Percentiles rank a stretch among this genome's conserved stretches.
These are phyloP conservation scores for Austrolebias charrua DNA, from an alignment of 2,797 vertebrate genomes.

Conservation along the genomic window DNA sequence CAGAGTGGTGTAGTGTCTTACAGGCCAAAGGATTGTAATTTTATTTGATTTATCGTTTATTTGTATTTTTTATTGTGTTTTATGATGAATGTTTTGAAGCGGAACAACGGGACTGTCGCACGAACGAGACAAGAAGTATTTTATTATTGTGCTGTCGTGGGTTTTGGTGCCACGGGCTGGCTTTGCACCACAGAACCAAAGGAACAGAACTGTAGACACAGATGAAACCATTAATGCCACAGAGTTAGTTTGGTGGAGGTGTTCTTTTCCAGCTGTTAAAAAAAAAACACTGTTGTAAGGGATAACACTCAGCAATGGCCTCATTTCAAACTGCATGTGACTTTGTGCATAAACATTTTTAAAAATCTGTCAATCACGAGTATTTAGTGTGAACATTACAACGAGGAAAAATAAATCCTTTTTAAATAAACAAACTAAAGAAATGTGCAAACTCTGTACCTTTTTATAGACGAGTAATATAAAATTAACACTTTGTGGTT, in stretches of 20 bases:
- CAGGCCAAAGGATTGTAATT: slow-evolving; percentile 57
- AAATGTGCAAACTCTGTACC: too few species aligned
- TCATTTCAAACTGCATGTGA: slow-evolving; percentile 36
- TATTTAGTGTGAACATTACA: slow-evolving; percentile 1
- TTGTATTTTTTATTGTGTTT: slow-evolving; percentile 5
- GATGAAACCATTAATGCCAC: not conserved
- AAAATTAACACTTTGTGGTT: too few species aligned
- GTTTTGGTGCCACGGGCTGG: slow-evolving; percentile 7
- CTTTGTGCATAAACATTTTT: slow-evolving; percentile 49
- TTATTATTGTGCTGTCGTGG: slow-evolving; percentile 19
- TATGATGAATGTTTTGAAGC: slow-evolving; percentile 14
- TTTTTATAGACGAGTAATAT: too few species aligned
- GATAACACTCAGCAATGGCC: too few species aligned
- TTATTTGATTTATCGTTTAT: not conserved
- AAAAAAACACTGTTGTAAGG: too few species aligned
- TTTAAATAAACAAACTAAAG: not conserved
- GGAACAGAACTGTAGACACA: not conserved
- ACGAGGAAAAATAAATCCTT: not conserved
- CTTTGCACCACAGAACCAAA: slow-evolving; percentile 19
- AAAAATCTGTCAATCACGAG: slow-evolving; percentile 25
- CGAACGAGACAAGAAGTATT: slow-evolving; percentile 62
- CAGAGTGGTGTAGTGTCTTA: slow-evolving; percentile 13
- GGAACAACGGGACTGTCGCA: not conserved
- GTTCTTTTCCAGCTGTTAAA: too few species aligned
- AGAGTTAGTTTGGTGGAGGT: not conserved